Evolutionary conservation across 2,888 invertebrate genomes (phyloP).

Genomic region (Furcula furcula): DNA sequence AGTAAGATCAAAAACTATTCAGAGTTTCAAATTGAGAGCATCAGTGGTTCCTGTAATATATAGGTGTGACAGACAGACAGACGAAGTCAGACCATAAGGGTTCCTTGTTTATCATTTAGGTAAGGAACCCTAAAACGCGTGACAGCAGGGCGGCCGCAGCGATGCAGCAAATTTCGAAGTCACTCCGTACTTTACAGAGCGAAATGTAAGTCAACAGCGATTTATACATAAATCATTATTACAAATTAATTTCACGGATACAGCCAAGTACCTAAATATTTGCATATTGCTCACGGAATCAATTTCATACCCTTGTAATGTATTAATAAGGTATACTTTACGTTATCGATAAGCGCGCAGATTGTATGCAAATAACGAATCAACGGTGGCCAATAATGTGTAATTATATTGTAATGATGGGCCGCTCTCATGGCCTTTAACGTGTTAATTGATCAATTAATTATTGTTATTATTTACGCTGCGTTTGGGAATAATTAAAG

Average conservation of each 20-base stretch:
- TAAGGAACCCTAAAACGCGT: no score
- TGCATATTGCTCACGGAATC: slow-evolving; percentile 9
- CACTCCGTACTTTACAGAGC: no score
- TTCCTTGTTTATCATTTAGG: no score
- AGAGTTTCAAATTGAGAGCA: no score
- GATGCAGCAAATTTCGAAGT: no score
- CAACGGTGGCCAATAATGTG: slow-evolving; percentile 32
- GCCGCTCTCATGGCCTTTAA: slow-evolving; percentile 26
- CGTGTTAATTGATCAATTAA: slow-evolving; percentile 34
- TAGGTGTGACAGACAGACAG: no score
- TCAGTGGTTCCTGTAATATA: no score
- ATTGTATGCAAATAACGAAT: slow-evolving; percentile 33
- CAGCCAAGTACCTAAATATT: slow-evolving; percentile 26
- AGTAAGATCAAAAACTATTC: no score
- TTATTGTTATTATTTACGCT: slow-evolving; percentile 13
- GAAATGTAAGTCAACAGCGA: no score
- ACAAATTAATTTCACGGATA: slow-evolving; percentile 23
- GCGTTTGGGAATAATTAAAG: no score
- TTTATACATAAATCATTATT: slow-evolving; percentile 14
- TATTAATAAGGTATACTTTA: slow-evolving; percentile 1
- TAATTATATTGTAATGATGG: slow-evolving; percentile 32
- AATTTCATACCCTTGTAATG: background rate
- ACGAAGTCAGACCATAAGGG: no score
- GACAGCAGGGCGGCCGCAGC: no score
- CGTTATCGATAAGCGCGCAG: slow-evolving; percentile 8